Conservation (phyloP, 1,140 invertebrate species). For the Lineus longissimus region DNA sequence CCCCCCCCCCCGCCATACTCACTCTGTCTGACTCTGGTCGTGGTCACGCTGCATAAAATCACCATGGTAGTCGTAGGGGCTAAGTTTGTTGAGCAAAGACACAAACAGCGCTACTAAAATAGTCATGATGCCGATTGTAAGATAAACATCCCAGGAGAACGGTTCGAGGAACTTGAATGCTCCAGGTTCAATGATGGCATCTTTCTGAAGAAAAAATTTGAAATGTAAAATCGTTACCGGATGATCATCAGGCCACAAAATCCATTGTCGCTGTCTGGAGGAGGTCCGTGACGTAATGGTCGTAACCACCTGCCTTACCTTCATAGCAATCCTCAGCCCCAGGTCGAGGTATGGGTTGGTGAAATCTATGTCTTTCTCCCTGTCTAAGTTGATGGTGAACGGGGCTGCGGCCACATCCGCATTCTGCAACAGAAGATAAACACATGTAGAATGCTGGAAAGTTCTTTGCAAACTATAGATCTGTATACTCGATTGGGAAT, state of each 20-base stretch:
- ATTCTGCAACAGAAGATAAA: not conserved
- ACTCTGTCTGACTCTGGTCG: not conserved
- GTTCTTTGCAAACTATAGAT: too few species aligned
- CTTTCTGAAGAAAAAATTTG: not conserved
- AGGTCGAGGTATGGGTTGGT: not conserved
- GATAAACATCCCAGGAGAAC: not conserved
- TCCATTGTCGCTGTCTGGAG: too few species aligned
- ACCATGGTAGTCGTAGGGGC: conserved; percentile 5
- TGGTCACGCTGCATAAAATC: not conserved
- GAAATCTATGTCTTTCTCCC: conserved; percentile 5
- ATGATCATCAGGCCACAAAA: too few species aligned
- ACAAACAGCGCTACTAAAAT: not conserved
- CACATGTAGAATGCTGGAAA: too few species aligned
- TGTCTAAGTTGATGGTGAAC: not conserved
- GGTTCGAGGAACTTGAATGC: not conserved
- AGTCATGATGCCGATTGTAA: not conserved
- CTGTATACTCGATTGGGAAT: not conserved
- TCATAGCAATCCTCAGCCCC: not conserved
- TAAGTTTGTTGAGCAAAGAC: conserved; percentile 2
- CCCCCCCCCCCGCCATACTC: too few species aligned
- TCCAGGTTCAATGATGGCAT: not conserved
- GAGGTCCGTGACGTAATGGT: too few species aligned
- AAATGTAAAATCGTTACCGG: too few species aligned
- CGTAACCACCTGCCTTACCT: too few species aligned
- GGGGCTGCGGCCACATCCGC: not conserved